These are phyloP conservation scores for Ascidia mentula DNA, from an alignment of 23 tunicate species.

Conservation along the genomic window DNA sequence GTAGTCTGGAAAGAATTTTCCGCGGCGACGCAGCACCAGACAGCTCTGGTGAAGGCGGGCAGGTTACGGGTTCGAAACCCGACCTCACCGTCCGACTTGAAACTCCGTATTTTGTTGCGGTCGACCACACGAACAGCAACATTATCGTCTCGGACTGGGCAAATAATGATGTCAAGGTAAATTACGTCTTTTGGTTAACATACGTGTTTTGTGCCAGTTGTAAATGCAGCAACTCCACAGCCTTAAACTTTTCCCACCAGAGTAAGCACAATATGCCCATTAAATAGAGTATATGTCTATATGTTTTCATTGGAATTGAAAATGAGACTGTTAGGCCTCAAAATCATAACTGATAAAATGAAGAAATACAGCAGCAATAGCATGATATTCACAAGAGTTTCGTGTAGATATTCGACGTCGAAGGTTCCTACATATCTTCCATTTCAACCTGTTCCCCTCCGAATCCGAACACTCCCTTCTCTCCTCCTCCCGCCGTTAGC, in stretches of 20 bases:
- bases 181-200: neutral
- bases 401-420: constrained; percentile 43
- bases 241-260: too few species aligned
- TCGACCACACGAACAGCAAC: constrained; percentile 41
- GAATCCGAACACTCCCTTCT: constrained; percentile 14
- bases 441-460: constrained; percentile 21
- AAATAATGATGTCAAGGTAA: constrained; percentile 48
- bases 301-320: too few species aligned
- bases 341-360: too few species aligned
- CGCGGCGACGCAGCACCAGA: constrained; percentile 21
- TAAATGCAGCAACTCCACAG: too few species aligned
- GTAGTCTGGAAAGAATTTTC: constrained; percentile 39
- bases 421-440: constrained; percentile 26
- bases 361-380: too few species aligned
- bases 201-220: too few species aligned
- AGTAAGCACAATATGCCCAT: too few species aligned
- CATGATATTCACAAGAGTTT: too few species aligned
- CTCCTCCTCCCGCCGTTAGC: constrained; percentile 12
- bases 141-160: constrained; percentile 69
- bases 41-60: too few species aligned
- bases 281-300: too few species aligned
- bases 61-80: constrained; percentile 4
- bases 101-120: constrained; percentile 49
- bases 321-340: too few species aligned
- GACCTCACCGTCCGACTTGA: constrained; percentile 4